Evolutionary conservation across 2,888 invertebrate species (phyloP).

Genomic region (Panopea generosa): DNA sequence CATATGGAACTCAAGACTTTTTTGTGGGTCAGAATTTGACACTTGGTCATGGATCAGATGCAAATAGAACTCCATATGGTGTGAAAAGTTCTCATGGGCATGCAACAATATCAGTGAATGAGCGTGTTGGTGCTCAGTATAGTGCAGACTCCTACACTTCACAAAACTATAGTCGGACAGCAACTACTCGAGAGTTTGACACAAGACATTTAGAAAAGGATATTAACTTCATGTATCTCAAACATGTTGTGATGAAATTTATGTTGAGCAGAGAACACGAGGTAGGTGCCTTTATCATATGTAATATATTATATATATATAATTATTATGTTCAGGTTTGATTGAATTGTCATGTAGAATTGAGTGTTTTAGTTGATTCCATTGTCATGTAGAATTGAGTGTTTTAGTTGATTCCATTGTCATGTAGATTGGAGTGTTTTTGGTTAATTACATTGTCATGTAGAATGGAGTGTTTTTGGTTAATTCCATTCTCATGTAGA

Average conservation of each 20-base stretch:
- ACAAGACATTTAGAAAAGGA: conserved; percentile 86
- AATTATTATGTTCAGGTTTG: too few species aligned
- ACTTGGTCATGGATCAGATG: conserved; percentile 21
- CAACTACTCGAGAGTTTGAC: conserved; percentile 38
- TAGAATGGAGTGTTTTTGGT: too few species aligned
- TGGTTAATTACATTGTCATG: too few species aligned
- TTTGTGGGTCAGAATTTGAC: conserved; percentile 41
- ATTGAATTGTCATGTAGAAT: too few species aligned
- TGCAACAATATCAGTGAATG: conserved; percentile 55
- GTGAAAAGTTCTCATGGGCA: conserved; percentile 18
- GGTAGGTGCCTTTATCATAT: conserved; percentile 84
- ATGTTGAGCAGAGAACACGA: conserved; percentile 93
- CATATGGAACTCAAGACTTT: conserved; percentile 42
- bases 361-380: too few species aligned
- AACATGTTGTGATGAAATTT: conserved; percentile 97
- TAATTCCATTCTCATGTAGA: too few species aligned
- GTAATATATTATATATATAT: too few species aligned
- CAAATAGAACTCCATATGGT: conserved; percentile 5
- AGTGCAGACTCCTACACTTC: conserved; percentile 1
- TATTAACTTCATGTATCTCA: conserved; percentile 94
- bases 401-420: too few species aligned
- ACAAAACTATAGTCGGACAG: conserved; percentile 5
- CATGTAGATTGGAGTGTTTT: too few species aligned
- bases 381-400: too few species aligned
- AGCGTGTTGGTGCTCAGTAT: conserved; percentile 18